Base-by-base conservation (phyloP, 2,888 invertebrate species). In the Frankliniella fusca region DNA sequence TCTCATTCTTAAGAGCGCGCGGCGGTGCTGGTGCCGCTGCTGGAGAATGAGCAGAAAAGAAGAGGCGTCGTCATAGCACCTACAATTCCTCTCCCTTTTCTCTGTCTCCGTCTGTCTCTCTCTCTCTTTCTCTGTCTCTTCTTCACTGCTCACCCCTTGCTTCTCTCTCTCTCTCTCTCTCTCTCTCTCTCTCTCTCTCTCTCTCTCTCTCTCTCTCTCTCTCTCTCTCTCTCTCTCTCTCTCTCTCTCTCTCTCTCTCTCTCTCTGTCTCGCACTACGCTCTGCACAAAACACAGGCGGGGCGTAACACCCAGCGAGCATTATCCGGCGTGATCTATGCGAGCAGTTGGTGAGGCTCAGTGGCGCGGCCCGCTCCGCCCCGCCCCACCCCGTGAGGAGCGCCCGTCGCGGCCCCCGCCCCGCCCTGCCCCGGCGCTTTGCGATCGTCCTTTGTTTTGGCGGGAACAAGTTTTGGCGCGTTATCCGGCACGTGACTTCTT, bases 1-100 rank as follows among this genome's bases (percentile, higher is more conserved):
- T 76, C 70, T 76, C 70, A 76, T 76, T 82, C 80, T 70, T 80
- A 80, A 61, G 79, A 79, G 79, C 79, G 70, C 65, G 61, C 23
- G 38, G 38, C 48, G 12, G 61, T 18, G 28, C 48, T 23, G 18
- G 9, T 27, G 23, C n/a, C 28, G 20, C 65, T 38, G 70, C 28
- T 23, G 28, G 81, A 20, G 70, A 48, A 81, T 61, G 81, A 65
- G 61, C 11, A 28, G 54, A 81, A 54, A 65, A 48, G 81, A 76
- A 9, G 70, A 65, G 48, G 70, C 65, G 70, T 28, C 70, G 70
- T 27, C 70, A 81, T 49, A 38, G 70, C 81, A 54, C 81, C 50
- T 23, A 28, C 81, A 76, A 81, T 49, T 76, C 79, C 48, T 50
- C 28, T 49, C 23, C 70, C 70, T 76, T 11, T 20, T 38, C 79